Evolutionary conservation across 2,113 vertebrate genomes (phyloP).

Genomic region (Porphyrio hochstetteri): DNA sequence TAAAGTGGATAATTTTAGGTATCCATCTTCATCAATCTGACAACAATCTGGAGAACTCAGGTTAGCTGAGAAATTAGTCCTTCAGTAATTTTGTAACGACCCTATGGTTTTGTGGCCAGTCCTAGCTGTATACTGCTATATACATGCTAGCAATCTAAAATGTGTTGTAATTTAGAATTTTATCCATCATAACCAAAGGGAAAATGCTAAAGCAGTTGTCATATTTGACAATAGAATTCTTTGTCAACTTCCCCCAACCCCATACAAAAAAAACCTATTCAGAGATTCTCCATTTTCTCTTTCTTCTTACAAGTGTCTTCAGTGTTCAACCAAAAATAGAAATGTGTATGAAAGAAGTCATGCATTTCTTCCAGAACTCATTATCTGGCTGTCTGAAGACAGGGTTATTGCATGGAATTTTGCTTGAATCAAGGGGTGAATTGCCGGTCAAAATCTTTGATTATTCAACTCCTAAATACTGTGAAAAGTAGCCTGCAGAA

Average conservation of each 20-base stretch:
- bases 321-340: neutral
- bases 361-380: neutral
- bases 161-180: neutral
- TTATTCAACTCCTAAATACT: conserved; percentile 1
- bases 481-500: neutral
- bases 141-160: neutral
- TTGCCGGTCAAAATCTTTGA: conserved; percentile 3
- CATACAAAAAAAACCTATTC: neutral
- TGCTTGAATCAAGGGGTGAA: neutral
- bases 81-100: neutral
- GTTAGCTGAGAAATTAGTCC: neutral
- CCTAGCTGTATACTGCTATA: neutral
- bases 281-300: neutral
- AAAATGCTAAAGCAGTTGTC: neutral
- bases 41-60: neutral
- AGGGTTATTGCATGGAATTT: neutral
- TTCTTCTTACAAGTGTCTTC: neutral
- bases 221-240: neutral
- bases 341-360: neutral
- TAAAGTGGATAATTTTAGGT: neutral
- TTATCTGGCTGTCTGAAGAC: neutral
- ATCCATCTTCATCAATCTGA: neutral
- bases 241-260: neutral
- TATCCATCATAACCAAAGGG: neutral
- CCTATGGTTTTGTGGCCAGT: neutral